Base-by-base conservation (phyloP, 2,797 vertebrate genomes). In the Pogonophryne albipinna region DNA sequence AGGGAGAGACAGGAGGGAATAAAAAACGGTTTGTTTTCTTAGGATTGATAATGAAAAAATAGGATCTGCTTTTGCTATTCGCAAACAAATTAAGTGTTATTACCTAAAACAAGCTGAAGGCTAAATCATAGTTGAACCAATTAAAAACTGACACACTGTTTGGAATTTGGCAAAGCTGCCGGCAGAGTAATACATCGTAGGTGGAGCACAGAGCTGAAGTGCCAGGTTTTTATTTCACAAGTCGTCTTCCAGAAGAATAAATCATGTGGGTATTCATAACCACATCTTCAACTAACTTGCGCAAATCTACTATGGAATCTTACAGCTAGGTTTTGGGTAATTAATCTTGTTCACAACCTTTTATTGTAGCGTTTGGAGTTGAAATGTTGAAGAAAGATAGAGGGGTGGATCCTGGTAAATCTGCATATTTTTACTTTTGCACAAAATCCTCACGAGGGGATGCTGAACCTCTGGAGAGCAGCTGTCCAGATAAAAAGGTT, bases 401-500 rank as follows among this genome's bases (percentile, higher is more conserved):
- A 16, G n/a, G 4, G 0, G 13, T 38, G 16, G 5, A 6, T 46
- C 50, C 14, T 0, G n/a, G 3, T 17, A 0, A 16, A 68, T 19
- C 10, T 41, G 52, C 20, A 50, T 12, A 10, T 46, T 13, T 51
- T 13, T 56, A 3, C 45, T 73, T 70, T 10, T 31, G 41, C 34
- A 49, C 16, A 9, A 16, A 56, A 73, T 49, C 52, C 34, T 20
- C 42, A 16, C 10, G 49, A 66, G 23, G 27, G 23, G 60, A 65
- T 23, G n/a, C 9, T 45, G 61, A 66, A 61, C 52, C 69, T 80
- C 59, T 74, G 55, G 42, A 68, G 41, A 83, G 52, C 78, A 78
- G 80, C 80, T 82, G 84, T 52, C 61, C 38, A 69, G 84, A 76
- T 80, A 63, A 70, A 38, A 66, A 14, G 57, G 14, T 52, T 1